A percentile compares a stretch with the other conserved stretches of the same genome.
phyloP scores from a whole-genome alignment of 2,888 invertebrate species.

The Uropetala carovei region DNA sequence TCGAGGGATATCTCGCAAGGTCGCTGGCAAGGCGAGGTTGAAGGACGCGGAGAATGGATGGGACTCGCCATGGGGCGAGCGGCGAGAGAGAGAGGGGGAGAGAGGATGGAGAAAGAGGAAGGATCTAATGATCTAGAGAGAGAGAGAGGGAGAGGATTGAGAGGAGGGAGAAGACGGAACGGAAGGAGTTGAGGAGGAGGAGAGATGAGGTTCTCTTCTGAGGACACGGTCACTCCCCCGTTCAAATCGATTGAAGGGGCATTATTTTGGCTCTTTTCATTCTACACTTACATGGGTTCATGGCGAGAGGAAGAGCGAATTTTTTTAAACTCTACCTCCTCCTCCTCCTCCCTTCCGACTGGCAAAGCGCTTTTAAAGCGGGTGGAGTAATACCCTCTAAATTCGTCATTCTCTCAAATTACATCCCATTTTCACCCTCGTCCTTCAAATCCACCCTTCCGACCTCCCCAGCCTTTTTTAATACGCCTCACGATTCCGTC shows the following conservation, averaged over 20 bases:
- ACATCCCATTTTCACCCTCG: neutral
- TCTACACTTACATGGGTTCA: neutral
- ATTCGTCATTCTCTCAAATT: slow-evolving; percentile 16
- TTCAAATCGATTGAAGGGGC: neutral
- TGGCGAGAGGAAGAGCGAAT: neutral
- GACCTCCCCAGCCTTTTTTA: neutral
- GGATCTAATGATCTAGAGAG: slow-evolving; percentile 20
- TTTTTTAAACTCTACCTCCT: neutral
- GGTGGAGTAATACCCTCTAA: slow-evolving; percentile 20
- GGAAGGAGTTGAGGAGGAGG: neutral
- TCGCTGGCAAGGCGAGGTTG: slow-evolving; percentile 58
- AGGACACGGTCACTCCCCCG: slow-evolving; percentile 34
- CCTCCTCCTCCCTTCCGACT: neutral
- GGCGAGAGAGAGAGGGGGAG: neutral
- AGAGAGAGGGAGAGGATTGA: neutral
- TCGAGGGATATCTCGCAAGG: slow-evolving; percentile 51
- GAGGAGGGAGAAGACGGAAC: neutral
- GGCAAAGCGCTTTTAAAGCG: neutral
- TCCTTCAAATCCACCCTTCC: neutral
- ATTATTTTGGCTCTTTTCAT: slow-evolving; percentile 9
- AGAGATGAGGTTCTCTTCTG: slow-evolving; percentile 1
- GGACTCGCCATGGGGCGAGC: neutral
- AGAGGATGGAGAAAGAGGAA: neutral
- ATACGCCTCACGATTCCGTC: neutral
- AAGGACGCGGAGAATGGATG: slow-evolving; percentile 28